Evolutionary conservation across 2,113 vertebrate genomes (phyloP).

Genomic region (Falcunculus frontatus): DNA sequence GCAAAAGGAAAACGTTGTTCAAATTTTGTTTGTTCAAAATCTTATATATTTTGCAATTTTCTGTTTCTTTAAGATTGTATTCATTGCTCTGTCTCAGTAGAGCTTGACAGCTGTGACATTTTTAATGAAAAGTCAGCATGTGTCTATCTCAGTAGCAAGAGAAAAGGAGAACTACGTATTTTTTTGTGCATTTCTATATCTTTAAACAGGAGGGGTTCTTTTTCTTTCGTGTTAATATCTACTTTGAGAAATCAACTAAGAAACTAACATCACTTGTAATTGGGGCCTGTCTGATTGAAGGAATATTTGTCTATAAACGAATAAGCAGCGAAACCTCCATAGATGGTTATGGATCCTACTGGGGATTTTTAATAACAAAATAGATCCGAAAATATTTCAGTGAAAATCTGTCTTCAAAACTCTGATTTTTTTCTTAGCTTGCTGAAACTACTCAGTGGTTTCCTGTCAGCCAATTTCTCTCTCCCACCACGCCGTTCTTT

Average conservation of each 20-base stretch:
- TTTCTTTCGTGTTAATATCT: not conserved
- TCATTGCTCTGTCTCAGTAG: not conserved
- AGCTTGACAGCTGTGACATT: constrained; percentile 6
- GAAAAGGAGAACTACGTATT: not conserved
- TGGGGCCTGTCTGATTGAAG: not conserved
- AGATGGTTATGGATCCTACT: not conserved
- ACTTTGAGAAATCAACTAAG: not conserved
- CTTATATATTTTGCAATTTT: not conserved
- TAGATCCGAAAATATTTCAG: not conserved
- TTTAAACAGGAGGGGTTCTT: not conserved
- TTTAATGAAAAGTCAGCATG: constrained; percentile 27
- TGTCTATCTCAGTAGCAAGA: not conserved
- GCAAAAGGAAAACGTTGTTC: not conserved
- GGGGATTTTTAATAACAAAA: not conserved
- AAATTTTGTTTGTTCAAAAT: not conserved
- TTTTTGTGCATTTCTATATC: not conserved
- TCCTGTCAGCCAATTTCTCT: not conserved
- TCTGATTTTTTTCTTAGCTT: not conserved
- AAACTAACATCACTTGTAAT: not conserved
- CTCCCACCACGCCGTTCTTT: not conserved
- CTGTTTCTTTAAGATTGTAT: not conserved
- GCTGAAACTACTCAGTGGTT: not conserved
- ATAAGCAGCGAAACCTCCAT: not conserved
- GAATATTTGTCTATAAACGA: not conserved
- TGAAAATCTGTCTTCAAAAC: not conserved